Conservation (phyloP, 2,888 invertebrate species). For the Apotomis betuletana region DNA sequence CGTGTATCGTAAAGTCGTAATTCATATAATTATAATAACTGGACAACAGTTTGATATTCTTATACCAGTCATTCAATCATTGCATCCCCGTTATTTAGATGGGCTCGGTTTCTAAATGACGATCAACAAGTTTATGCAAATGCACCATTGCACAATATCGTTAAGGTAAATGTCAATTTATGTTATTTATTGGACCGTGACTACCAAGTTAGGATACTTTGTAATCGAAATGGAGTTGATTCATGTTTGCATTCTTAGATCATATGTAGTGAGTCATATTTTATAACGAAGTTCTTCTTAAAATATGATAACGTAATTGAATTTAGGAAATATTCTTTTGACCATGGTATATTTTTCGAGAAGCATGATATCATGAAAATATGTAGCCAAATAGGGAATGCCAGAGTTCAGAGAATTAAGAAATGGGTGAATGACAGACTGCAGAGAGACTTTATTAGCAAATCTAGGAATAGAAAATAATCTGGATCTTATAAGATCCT, state of each 20-base stretch:
- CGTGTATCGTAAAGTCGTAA: background rate
- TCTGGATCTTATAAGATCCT: background rate
- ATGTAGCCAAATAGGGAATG: background rate
- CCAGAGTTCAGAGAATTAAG: background rate
- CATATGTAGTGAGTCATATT: conserved; percentile 28
- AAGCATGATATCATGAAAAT: background rate
- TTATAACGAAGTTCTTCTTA: background rate
- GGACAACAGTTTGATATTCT: background rate
- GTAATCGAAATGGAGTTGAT: conserved; percentile 15
- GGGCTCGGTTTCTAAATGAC: conserved; percentile 22
- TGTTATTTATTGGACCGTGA: conserved; percentile 26
- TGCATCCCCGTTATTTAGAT: background rate
- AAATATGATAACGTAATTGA: conserved; percentile 3
- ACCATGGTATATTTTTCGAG: background rate
- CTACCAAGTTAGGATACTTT: conserved; percentile 13
- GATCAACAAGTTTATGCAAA: conserved; percentile 32
- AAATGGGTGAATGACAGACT: background rate
- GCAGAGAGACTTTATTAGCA: background rate
- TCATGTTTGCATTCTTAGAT: conserved; percentile 21
- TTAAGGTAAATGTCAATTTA: conserved; percentile 31
- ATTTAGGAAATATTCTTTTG: background rate
- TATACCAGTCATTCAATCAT: background rate
- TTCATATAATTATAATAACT: background rate
- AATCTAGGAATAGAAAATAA: background rate
- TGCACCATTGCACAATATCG: conserved; percentile 8